Conservation (phyloP, 1,140 invertebrate genomes). For the Drosophila kikkawai region DNA sequence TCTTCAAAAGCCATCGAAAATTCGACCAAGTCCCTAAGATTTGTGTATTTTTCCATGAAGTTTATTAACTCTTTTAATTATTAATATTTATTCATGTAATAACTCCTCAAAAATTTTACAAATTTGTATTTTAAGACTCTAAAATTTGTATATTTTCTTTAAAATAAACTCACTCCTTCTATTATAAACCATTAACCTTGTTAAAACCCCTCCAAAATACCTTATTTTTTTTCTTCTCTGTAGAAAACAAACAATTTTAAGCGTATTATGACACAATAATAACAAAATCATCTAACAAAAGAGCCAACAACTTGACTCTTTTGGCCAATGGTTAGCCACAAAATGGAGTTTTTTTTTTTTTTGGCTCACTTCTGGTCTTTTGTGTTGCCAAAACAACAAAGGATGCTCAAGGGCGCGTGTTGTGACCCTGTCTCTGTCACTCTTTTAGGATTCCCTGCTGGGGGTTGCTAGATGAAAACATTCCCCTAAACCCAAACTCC, state of each 20-base stretch:
- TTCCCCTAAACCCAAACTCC: conserved; percentile 15
- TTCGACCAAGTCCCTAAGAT: no score
- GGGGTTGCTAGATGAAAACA: conserved; percentile 54
- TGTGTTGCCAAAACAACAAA: conserved; percentile 31
- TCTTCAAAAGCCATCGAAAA: no score
- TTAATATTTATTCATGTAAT: no score
- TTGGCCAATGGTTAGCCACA: conserved; percentile 67
- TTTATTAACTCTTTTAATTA: not conserved
- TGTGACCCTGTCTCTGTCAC: conserved; percentile 2
- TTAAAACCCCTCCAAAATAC: not conserved
- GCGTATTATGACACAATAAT: conserved; percentile 16
- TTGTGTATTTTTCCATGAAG: no score
- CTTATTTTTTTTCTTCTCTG: not conserved
- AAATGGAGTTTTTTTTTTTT: conserved; percentile 55
- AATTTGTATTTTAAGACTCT: no score
- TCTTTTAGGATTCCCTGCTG: conserved; percentile 3
- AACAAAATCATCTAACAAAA: conserved; percentile 15
- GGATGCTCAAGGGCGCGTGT: conserved; percentile 53
- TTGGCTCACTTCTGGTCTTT: conserved; percentile 48
- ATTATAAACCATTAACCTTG: no score
- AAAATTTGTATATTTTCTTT: not conserved
- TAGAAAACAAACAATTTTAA: conserved; percentile 20
- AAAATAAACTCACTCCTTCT: not conserved
- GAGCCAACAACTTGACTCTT: conserved; percentile 62
- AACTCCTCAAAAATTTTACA: not conserved